Conservation (phyloP, 1,140 invertebrate genomes). For the Nautilus pompilius region DNA sequence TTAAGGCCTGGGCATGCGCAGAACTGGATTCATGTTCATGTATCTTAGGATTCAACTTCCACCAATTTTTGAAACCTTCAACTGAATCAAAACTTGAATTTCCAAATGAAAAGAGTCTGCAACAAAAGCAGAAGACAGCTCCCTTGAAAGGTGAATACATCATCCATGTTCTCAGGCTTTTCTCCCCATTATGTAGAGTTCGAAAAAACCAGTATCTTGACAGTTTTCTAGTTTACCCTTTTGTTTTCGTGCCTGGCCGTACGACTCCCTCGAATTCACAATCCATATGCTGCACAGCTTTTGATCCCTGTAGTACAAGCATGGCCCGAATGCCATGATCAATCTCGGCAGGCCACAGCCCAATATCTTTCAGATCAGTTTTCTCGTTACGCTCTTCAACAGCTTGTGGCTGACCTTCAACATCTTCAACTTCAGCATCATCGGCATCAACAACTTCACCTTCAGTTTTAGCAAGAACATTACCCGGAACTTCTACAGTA, state of each 20-base stretch:
- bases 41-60: neutral
- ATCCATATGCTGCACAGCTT: neutral
- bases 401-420: no score
- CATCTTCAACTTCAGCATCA: no score
- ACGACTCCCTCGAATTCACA: neutral
- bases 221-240: neutral
- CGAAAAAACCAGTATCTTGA: neutral
- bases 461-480: no score
- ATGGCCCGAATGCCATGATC: neutral
- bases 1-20: neutral
- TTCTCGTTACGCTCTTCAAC: no score
- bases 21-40: neutral
- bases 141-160: neutral
- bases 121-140: neutral
- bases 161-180: neutral
- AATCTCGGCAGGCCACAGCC: neutral
- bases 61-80: neutral
- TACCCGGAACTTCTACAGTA: no score
- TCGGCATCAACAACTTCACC: no score
- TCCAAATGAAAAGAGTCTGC: no score
- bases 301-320: neutral
- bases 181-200: neutral
- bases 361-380: no score
- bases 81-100: no score
- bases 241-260: neutral